phyloP scores from a whole-genome alignment of 2,113 vertebrate species.

The Procavia capensis region DNA sequence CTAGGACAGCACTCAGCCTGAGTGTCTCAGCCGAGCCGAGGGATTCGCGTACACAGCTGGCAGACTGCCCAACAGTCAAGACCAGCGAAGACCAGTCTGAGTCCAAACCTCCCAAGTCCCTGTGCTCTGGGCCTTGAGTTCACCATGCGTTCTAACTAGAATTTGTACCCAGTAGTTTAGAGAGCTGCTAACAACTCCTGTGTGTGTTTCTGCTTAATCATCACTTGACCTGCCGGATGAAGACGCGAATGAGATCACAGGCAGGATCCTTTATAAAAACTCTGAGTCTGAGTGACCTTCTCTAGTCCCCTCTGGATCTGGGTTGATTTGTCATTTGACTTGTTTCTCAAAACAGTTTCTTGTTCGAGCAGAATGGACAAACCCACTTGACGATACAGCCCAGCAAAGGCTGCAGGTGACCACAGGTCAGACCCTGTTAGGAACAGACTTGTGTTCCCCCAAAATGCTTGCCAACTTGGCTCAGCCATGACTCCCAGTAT shows the following conservation, averaged over 20 bases:
- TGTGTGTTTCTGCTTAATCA: background rate
- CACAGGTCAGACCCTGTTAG: background rate
- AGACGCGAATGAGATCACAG: fast-evolving
- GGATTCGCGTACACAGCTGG: too few relatives aligned
- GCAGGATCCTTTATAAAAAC: fast-evolving
- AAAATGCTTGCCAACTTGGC: too few relatives aligned
- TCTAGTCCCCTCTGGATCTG: fast-evolving
- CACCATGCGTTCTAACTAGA: background rate
- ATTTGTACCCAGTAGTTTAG: fast-evolving
- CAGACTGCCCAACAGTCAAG: background rate
- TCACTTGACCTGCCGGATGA: too few relatives aligned
- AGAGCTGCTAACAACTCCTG: background rate
- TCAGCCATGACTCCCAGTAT: too few relatives aligned
- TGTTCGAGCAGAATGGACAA: background rate
- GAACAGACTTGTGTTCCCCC: too few relatives aligned
- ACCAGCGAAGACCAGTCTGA: background rate
- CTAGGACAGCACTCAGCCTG: fast-evolving
- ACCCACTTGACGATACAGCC: background rate
- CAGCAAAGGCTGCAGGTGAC: background rate
- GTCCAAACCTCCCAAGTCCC: background rate
- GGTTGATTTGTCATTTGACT: background rate
- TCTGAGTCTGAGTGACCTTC: background rate
- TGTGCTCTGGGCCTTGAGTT: too few relatives aligned
- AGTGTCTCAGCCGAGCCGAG: fast-evolving
- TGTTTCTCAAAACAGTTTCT: background rate